phyloP scores from a whole-genome alignment of 1,140 invertebrate genomes.

The Neomicropteryx cornuta region DNA sequence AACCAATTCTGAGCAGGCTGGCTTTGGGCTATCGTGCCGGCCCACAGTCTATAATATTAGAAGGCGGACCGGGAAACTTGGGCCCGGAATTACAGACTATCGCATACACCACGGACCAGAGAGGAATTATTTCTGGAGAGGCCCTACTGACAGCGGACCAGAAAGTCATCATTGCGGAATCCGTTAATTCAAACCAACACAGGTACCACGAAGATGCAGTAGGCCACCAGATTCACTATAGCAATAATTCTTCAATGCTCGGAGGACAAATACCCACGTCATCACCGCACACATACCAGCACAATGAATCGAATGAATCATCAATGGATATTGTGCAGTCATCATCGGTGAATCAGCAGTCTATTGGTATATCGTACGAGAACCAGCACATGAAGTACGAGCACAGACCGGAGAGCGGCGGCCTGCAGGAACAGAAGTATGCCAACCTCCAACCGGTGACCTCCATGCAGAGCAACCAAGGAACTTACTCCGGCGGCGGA shows the following conservation, averaged over 20 bases:
- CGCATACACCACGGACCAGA: slow-evolving; percentile 9
- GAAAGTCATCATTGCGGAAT: slow-evolving; percentile 11
- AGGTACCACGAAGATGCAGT: slow-evolving; percentile 9
- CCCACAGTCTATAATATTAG: too few relatives aligned
- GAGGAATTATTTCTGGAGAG: slow-evolving; percentile 6
- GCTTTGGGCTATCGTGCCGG: too few relatives aligned
- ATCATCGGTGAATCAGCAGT: slow-evolving; percentile 27
- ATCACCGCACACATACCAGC: slow-evolving; percentile 20
- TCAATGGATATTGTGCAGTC: slow-evolving; percentile 36
- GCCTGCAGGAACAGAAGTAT: slow-evolving; percentile 20
- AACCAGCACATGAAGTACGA: slow-evolving; percentile 35
- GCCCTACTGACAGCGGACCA: slow-evolving; percentile 9
- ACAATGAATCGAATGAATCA: slow-evolving; percentile 21
- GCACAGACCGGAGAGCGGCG: slow-evolving; percentile 24
- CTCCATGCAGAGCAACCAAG: slow-evolving; percentile 18
- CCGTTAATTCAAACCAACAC: too few relatives aligned
- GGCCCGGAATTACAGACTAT: slow-evolving; percentile 14
- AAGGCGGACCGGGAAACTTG: slow-evolving; percentile 8
- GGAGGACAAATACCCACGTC: slow-evolving; percentile 18
- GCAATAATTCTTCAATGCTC: slow-evolving; percentile 12
- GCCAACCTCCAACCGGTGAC: slow-evolving; percentile 36
- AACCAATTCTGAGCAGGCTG: too few relatives aligned
- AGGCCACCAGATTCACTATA: slow-evolving; percentile 12
- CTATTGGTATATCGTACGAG: slow-evolving; percentile 32
- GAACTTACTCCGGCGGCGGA: slow-evolving; percentile 21